Conservation (phyloP, 2,888 invertebrate genomes). For the Dryobotodes eremita region DNA sequence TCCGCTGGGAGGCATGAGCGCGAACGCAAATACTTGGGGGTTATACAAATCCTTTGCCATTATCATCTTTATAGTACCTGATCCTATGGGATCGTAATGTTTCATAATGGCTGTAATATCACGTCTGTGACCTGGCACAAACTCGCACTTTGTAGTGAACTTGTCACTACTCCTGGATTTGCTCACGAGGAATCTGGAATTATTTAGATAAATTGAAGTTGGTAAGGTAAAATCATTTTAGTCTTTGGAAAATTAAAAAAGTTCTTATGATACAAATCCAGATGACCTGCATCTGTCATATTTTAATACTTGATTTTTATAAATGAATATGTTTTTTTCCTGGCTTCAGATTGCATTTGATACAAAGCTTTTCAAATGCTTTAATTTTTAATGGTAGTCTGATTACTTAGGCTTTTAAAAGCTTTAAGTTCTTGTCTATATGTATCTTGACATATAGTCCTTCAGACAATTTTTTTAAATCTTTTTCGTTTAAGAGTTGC, state of each 20-base stretch:
- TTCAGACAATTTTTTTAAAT: not conserved
- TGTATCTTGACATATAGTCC: not conserved
- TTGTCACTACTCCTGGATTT: slow-evolving; percentile 9
- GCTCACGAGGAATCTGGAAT: not conserved
- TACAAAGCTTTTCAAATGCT: slow-evolving; percentile 5
- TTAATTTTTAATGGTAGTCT: not conserved
- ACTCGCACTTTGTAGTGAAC: slow-evolving; percentile 25
- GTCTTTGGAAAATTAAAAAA: not conserved
- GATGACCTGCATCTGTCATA: not conserved
- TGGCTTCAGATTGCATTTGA: not conserved
- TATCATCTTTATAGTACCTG: slow-evolving; percentile 62
- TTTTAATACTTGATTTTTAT: not conserved
- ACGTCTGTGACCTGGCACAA: slow-evolving; percentile 17
- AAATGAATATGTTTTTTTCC: not conserved
- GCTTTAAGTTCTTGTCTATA: not conserved
- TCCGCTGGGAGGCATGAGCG: slow-evolving; percentile 43
- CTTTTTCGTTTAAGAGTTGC: not conserved
- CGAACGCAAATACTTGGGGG: slow-evolving; percentile 37
- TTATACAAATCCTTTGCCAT: slow-evolving; percentile 57
- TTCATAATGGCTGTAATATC: slow-evolving; percentile 48
- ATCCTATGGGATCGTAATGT: slow-evolving; percentile 58
- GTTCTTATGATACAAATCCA: not conserved
- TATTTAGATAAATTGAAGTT: not conserved
- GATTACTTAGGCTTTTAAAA: slow-evolving; percentile 15
- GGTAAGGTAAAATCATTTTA: too few species aligned